phyloP scores from a whole-genome alignment of 2,797 vertebrate species.

The Discoglossus pictus region DNA sequence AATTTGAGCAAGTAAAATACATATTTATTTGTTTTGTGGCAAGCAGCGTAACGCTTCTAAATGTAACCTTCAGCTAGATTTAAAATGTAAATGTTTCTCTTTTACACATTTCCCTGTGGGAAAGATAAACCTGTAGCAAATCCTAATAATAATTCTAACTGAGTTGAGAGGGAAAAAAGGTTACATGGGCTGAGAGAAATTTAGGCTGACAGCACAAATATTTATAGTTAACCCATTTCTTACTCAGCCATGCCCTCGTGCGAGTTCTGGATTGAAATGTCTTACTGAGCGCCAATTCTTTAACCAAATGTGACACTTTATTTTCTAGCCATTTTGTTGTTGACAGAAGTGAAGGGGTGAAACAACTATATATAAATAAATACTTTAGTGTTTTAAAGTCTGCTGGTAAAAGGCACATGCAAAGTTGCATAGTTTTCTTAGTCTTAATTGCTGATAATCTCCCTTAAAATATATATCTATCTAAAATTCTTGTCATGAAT shows the following conservation, averaged over 20 bases:
- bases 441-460: too few relatives aligned
- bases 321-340: conserved; percentile 64
- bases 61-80: conserved; percentile 41
- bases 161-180: conserved; percentile 40
- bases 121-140: conserved; percentile 45
- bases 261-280: conserved; percentile 63
- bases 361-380: conserved; percentile 60
- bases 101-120: conserved; percentile 40
- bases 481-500: too few relatives aligned
- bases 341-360: conserved; percentile 56
- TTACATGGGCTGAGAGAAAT: conserved; percentile 55
- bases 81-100: conserved; percentile 35
- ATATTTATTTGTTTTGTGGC: conserved; percentile 48
- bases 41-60: conserved; percentile 30
- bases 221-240: conserved; percentile 66
- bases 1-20: conserved; percentile 37
- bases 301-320: conserved; percentile 69
- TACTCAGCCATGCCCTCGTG: conserved; percentile 59
- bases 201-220: conserved; percentile 66
- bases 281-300: conserved; percentile 66
- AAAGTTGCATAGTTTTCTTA: too few relatives aligned
- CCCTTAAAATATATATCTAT: too few relatives aligned
- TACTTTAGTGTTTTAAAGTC: conserved; percentile 3
- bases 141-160: conserved; percentile 57
- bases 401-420: too few relatives aligned